phyloP scores from a whole-genome alignment of 2,888 invertebrate species.

The Fragum sueziense region DNA sequence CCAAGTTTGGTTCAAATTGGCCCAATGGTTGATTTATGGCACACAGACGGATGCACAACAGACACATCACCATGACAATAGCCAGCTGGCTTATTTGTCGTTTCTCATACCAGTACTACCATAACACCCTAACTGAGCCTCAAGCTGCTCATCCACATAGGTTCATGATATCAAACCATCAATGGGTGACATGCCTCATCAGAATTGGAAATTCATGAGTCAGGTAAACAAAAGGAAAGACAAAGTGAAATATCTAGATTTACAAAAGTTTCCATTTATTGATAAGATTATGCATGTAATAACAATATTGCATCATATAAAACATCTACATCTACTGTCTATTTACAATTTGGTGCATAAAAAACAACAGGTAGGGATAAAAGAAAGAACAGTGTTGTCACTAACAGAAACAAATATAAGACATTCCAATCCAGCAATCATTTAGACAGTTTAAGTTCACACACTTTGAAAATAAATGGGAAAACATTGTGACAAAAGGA shows the following conservation, averaged over 20 bases:
- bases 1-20: no score
- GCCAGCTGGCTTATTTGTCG: no score
- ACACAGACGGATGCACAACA: no score
- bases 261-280: not conserved
- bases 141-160: no score
- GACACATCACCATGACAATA: no score
- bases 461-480: not conserved
- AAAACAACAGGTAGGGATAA: no score
- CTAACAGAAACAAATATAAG: not conserved
- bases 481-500: conserved; percentile 7
- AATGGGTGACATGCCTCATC: not conserved
- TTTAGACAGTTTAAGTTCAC: not conserved
- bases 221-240: not conserved
- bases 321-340: not conserved
- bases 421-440: not conserved
- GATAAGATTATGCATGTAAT: no score
- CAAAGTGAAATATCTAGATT: not conserved
- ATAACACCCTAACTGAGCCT: no score
- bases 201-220: not conserved
- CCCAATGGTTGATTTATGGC: no score
- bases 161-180: no score
- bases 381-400: not conserved
- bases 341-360: no score
- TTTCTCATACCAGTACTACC: no score
- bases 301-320: not conserved